These are phyloP conservation scores for Apostichopus japonicus DNA, from an alignment of 35 echinoderm and acorn worm species.

Conservation along the genomic window DNA sequence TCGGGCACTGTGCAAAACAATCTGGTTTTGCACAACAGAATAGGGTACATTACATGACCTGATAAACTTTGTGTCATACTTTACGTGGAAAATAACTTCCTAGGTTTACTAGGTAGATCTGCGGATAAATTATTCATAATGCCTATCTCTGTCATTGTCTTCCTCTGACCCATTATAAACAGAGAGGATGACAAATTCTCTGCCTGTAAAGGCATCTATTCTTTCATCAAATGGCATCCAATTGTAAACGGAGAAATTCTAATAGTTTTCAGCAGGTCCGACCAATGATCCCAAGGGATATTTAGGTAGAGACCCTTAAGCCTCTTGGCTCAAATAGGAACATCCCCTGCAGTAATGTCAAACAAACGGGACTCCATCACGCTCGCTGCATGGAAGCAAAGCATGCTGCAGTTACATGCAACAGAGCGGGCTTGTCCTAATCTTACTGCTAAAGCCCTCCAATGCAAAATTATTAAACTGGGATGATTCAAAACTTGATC, in stretches of 20 bases:
- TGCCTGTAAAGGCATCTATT: not conserved
- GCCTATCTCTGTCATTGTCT: too few species aligned
- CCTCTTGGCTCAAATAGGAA: constrained; percentile 21
- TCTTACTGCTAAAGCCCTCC: not conserved
- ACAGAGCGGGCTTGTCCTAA: not conserved
- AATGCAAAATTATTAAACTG: not conserved
- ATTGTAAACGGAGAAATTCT: constrained; percentile 29
- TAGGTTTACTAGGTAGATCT: too few species aligned
- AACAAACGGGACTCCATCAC: constrained; percentile 18
- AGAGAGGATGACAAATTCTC: not conserved
- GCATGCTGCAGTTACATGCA: not conserved
- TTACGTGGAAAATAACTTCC: too few species aligned
- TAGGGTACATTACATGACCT: too few species aligned
- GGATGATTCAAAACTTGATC: too few species aligned
- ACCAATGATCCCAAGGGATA: constrained; percentile 20
- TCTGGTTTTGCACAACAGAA: too few species aligned
- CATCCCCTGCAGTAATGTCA: constrained; percentile 32
- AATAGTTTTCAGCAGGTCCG: constrained; percentile 48
- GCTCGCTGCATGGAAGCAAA: not conserved
- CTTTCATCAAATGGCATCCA: constrained; percentile 22
- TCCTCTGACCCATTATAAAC: constrained; percentile 1
- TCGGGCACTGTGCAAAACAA: too few species aligned
- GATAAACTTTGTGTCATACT: too few species aligned
- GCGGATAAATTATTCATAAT: too few species aligned
- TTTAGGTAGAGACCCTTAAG: not conserved